phyloP scores from a whole-genome alignment of 2,797 vertebrate genomes.

The Phylloscopus collybita region DNA sequence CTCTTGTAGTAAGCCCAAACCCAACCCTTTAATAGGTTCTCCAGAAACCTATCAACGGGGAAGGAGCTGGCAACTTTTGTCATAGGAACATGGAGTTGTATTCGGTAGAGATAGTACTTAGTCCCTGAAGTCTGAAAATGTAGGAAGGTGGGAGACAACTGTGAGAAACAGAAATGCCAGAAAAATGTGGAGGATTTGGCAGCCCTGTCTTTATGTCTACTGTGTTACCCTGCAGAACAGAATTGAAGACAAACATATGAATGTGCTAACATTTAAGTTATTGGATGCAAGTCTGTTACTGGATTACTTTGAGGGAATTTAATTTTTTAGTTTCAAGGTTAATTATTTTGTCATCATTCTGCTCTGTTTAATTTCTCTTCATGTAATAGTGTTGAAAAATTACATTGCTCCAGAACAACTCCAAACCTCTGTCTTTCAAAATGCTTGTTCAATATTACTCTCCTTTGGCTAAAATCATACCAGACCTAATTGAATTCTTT shows the following conservation, averaged over 20 bases:
- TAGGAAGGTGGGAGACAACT: constrained; percentile 73
- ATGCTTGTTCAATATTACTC: background rate
- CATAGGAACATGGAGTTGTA: background rate
- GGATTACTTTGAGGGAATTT: background rate
- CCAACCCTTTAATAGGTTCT: background rate
- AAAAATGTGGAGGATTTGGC: constrained; percentile 68
- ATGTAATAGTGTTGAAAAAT: background rate
- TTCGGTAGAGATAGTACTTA: constrained; percentile 45
- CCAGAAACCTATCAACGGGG: background rate
- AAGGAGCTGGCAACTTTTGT: background rate
- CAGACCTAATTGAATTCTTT: background rate
- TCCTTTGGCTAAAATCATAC: background rate
- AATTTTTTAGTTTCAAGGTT: background rate
- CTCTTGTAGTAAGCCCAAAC: background rate
- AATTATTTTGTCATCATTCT: background rate
- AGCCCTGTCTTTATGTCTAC: constrained; percentile 44
- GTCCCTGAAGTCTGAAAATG: constrained; percentile 62
- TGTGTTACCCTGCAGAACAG: constrained; percentile 46
- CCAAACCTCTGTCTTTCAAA: background rate
- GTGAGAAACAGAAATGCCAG: constrained; percentile 68
- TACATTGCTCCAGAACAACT: background rate
- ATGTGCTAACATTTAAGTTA: background rate
- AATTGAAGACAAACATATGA: constrained; percentile 44
- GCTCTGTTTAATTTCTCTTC: background rate
- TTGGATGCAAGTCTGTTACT: background rate